phyloP scores from a whole-genome alignment of 1,140 invertebrate genomes.

The Chironomus tepperi region DNA sequence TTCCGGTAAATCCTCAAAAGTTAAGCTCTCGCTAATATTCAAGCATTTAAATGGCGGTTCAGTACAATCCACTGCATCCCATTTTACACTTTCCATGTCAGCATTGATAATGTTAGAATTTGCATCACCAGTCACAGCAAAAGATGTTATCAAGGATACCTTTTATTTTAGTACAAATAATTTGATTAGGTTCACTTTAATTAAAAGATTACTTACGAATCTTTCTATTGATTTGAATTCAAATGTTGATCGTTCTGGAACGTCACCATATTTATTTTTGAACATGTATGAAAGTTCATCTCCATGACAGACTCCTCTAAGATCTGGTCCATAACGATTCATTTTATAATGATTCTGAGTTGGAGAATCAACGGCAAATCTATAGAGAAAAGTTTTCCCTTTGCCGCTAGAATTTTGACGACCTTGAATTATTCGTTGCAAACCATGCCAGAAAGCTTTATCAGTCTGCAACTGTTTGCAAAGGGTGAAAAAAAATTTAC shows the following conservation, averaged over 20 bases:
- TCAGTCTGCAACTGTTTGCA: background rate
- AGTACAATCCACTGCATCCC: slow-evolving; percentile 32
- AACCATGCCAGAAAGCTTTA: slow-evolving; percentile 12
- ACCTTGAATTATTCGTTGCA: slow-evolving; percentile 8
- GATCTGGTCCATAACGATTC: background rate
- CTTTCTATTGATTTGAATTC: slow-evolving; percentile 37
- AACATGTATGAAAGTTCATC: slow-evolving; percentile 58
- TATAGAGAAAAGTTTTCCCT: background rate
- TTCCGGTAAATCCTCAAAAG: slow-evolving; percentile 37
- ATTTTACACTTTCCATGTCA: slow-evolving; percentile 30
- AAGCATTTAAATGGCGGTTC: slow-evolving; percentile 36
- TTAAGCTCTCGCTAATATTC: slow-evolving; percentile 38
- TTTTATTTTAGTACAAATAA: too few relatives aligned
- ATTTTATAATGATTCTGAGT: slow-evolving; percentile 30
- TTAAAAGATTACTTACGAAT: slow-evolving; percentile 36
- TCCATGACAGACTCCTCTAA: slow-evolving; percentile 46
- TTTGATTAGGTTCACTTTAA: background rate
- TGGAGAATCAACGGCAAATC: slow-evolving; percentile 28
- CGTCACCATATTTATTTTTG: slow-evolving; percentile 40
- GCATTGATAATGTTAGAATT: slow-evolving; percentile 32
- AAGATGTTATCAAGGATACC: slow-evolving; percentile 40
- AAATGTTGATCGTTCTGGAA: slow-evolving; percentile 33
- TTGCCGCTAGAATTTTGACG: background rate
- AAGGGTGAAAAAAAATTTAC: background rate
- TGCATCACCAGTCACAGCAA: slow-evolving; percentile 39